Evolutionary conservation across 2,797 vertebrate genomes (phyloP).

Genomic region (Erethizon dorsatum): DNA sequence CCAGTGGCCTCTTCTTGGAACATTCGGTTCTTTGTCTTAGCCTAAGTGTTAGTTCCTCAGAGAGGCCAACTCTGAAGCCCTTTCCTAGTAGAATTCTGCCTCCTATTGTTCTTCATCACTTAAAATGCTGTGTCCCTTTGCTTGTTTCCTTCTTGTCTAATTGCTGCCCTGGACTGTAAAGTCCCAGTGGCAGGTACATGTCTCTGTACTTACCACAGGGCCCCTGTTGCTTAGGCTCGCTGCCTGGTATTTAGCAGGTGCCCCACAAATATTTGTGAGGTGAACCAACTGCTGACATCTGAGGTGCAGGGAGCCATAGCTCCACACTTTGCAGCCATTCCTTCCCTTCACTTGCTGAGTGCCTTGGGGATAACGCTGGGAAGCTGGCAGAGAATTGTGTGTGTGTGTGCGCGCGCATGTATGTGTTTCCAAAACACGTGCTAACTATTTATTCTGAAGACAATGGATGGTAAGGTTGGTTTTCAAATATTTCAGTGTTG

Average conservation of each 20-base stretch:
- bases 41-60: not conserved
- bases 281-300: not conserved
- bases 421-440: not conserved
- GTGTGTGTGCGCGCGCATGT: not conserved
- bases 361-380: not conserved
- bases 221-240: not conserved
- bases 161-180: not conserved
- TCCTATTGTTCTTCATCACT: not conserved
- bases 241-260: not conserved
- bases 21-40: not conserved
- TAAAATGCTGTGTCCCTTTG: not conserved
- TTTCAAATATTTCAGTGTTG: slow-evolving; percentile 35
- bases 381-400: not conserved
- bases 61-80: not conserved
- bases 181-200: not conserved
- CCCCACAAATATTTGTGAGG: not conserved
- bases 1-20: not conserved
- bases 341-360: not conserved
- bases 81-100: not conserved
- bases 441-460: slow-evolving; percentile 30
- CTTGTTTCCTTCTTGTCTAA: not conserved
- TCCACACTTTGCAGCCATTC: not conserved
- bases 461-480: not conserved
- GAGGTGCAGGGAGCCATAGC: not conserved
- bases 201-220: not conserved